phyloP scores from a whole-genome alignment of 1,140 invertebrate species.

The Stenopsyche tienmushanensis region DNA sequence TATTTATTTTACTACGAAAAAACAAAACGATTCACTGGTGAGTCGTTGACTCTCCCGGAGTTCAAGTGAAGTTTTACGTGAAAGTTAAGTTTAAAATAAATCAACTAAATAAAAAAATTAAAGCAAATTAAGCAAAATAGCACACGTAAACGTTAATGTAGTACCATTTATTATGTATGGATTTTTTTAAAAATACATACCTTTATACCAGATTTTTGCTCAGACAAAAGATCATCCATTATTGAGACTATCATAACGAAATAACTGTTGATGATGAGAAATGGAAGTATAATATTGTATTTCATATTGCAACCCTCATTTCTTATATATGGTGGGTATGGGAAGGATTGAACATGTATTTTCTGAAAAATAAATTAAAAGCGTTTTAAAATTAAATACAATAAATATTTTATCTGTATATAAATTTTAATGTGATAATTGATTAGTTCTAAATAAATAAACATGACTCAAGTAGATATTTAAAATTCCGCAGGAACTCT shows the following conservation, averaged over 20 bases:
- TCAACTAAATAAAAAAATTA: too few relatives aligned
- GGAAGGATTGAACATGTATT: conserved; percentile 26
- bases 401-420: background rate
- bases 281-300: conserved; percentile 21
- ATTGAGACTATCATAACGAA: conserved; percentile 10
- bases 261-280: conserved; percentile 3
- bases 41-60: too few relatives aligned
- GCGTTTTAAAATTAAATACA: background rate
- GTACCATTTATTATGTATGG: background rate
- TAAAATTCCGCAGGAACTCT: background rate
- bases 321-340: conserved; percentile 28
- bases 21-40: background rate
- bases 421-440: background rate
- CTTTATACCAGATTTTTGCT: conserved; percentile 33
- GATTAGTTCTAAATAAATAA: too few relatives aligned
- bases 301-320: conserved; percentile 18
- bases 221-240: conserved; percentile 10
- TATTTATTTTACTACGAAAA: background rate
- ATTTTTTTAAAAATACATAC: too few relatives aligned
- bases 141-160: background rate
- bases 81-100: background rate
- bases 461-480: too few relatives aligned
- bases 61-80: too few relatives aligned
- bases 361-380: conserved; percentile 25
- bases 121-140: too few relatives aligned